Percentiles rank a stretch among this genome's conserved stretches.
Evolutionary conservation across 2,888 invertebrate species (phyloP).

Genomic region (Trimorus sp.): DNA sequence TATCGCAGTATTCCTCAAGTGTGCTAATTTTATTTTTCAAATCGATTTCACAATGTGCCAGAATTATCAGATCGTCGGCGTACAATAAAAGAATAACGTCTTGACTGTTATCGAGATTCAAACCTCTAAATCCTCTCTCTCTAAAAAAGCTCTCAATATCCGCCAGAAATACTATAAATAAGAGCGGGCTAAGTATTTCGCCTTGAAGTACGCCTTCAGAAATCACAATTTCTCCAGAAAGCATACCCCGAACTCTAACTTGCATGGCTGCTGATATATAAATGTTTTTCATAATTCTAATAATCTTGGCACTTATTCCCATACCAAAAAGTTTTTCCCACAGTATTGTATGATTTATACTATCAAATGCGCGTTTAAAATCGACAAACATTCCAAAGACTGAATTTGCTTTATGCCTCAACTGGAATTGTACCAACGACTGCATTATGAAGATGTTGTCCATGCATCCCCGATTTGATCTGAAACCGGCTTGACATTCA

Average conservation of each 20-base stretch:
- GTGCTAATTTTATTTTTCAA: slow-evolving; percentile 48
- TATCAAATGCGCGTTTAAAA: slow-evolving; percentile 29
- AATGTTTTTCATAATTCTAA: slow-evolving; percentile 2
- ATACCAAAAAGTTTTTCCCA: slow-evolving; percentile 3
- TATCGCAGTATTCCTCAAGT: slow-evolving; percentile 55
- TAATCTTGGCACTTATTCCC: slow-evolving; percentile 11
- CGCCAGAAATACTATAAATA: slow-evolving; percentile 14
- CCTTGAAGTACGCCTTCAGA: slow-evolving; percentile 9
- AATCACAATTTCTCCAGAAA: slow-evolving; percentile 15
- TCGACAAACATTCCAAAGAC: slow-evolving; percentile 26
- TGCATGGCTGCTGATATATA: slow-evolving; percentile 9
- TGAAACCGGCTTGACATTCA: slow-evolving; percentile 25
- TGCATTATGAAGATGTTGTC: slow-evolving; percentile 14
- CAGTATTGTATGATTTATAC: not conserved
- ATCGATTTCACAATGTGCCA: slow-evolving; percentile 41
- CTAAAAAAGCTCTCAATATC: slow-evolving; percentile 15
- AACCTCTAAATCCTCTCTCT: not conserved
- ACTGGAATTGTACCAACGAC: slow-evolving; percentile 15
- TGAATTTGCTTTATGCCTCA: not conserved
- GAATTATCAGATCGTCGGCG: slow-evolving; percentile 60
- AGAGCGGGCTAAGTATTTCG: slow-evolving; percentile 13
- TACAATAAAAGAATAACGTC: slow-evolving; percentile 5
- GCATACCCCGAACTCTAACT: not conserved
- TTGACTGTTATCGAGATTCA: not conserved
- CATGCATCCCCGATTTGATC: not conserved